Percentiles rank a stretch among this genome's conserved stretches.
phyloP scores from a whole-genome alignment of 2,888 invertebrate species.

The Allolobophora icterica region DNA sequence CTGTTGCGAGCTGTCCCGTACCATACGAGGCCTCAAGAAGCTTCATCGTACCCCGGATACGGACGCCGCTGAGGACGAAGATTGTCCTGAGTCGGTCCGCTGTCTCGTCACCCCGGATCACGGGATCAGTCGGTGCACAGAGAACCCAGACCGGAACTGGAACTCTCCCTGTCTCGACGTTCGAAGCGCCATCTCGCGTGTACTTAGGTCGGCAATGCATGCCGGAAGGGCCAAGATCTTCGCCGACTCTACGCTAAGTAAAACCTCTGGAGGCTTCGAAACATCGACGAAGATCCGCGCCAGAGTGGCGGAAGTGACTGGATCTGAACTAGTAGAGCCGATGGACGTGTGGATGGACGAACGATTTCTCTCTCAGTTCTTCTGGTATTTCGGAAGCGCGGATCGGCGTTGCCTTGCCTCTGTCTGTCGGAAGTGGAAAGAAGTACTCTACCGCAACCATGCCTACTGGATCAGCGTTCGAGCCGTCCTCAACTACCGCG shows the following conservation, averaged over 20 bases:
- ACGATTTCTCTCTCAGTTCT: conserved; percentile 82
- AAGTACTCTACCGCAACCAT: conserved; percentile 82
- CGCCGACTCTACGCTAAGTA: neutral
- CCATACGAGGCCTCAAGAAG: neutral
- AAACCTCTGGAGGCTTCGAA: neutral
- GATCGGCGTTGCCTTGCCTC: conserved; percentile 84
- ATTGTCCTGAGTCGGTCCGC: neutral
- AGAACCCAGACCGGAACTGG: conserved; percentile 10
- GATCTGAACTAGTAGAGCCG: neutral
- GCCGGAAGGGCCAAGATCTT: conserved; percentile 2
- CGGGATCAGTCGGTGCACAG: neutral
- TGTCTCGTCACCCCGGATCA: neutral
- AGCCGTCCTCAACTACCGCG: conserved; percentile 85
- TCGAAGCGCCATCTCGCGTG: neutral
- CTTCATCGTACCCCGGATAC: neutral
- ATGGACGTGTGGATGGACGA: conserved; percentile 75
- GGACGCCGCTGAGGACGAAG: neutral
- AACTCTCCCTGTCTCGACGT: conserved; percentile 4
- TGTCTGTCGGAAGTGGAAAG: conserved; percentile 86
- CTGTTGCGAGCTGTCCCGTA: neutral
- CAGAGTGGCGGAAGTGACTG: conserved; percentile 17
- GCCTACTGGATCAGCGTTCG: conserved; percentile 84
- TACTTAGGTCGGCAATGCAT: neutral
- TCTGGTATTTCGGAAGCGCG: conserved; percentile 70
- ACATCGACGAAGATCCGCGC: conserved; percentile 10